Evolutionary conservation across 92 coral and sea anemone genomes (phyloP).

Genomic region (Heteractis magnifica): DNA sequence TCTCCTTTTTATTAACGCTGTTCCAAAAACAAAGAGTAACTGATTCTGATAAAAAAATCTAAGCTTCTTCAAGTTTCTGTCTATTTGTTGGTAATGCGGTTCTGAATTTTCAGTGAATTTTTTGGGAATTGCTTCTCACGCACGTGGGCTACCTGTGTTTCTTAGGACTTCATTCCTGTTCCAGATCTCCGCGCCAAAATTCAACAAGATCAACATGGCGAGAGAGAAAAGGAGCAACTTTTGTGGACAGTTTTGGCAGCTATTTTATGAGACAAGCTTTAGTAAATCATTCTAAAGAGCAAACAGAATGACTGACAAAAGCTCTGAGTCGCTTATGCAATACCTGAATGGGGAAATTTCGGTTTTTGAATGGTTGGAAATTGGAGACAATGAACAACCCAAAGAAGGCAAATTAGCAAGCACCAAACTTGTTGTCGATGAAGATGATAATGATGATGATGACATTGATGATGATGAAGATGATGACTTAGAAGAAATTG

Average conservation of each 20-base stretch:
- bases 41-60: background rate
- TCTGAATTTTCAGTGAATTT: background rate
- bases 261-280: background rate
- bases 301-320: conserved; percentile 42
- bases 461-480: conserved; percentile 25
- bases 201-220: conserved; percentile 13
- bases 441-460: conserved; percentile 26
- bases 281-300: background rate
- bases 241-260: background rate
- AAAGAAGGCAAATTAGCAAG: conserved; percentile 19
- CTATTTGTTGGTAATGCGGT: background rate
- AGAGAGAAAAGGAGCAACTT: background rate
- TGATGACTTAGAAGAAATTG: conserved; percentile 16
- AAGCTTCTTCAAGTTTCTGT: background rate
- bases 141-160: background rate
- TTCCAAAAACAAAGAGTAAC: background rate
- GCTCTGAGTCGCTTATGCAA: conserved; percentile 63
- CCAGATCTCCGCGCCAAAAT: conserved; percentile 16
- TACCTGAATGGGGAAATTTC: conserved; percentile 91
- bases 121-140: background rate
- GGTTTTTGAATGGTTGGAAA: conserved; percentile 86
- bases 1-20: background rate
- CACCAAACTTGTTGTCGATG: background rate
- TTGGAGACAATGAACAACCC: conserved; percentile 21
- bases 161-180: background rate